Conservation (phyloP, 2,888 invertebrate species). For the Apomyelois bistriatella region DNA sequence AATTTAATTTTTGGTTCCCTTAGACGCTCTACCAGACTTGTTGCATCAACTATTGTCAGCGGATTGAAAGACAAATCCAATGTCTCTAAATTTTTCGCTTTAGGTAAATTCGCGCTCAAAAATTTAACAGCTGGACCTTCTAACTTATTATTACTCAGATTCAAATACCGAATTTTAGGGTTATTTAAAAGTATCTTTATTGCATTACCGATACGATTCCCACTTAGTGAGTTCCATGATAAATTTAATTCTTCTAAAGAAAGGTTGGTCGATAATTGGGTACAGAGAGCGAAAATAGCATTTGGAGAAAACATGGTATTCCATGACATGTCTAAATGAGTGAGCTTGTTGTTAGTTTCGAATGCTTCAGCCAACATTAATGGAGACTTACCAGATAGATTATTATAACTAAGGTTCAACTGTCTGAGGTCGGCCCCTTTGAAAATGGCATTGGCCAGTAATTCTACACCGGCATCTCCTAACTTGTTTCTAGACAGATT, state of each 20-base stretch:
- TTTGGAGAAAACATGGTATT: slow-evolving; percentile 32
- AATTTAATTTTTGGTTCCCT: slow-evolving; percentile 30
- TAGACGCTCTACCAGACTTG: slow-evolving; percentile 30
- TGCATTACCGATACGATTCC: slow-evolving; percentile 25
- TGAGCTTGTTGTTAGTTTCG: slow-evolving; percentile 31
- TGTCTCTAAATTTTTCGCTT: slow-evolving; percentile 30
- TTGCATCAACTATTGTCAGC: slow-evolving; percentile 35
- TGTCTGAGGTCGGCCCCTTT: slow-evolving; percentile 24
- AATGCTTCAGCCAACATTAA: slow-evolving; percentile 13
- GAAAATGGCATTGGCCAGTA: slow-evolving; percentile 29
- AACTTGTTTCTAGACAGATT: slow-evolving; percentile 32
- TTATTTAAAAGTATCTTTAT: slow-evolving; percentile 26
- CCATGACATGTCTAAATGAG: slow-evolving; percentile 35
- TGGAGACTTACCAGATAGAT: slow-evolving; percentile 11
- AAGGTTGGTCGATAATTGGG: background rate
- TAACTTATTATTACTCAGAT: slow-evolving; percentile 35
- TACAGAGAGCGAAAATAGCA: slow-evolving; percentile 26
- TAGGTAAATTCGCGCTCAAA: slow-evolving; percentile 27
- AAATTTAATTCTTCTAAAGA: slow-evolving; percentile 31
- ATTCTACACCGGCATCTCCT: slow-evolving; percentile 29
- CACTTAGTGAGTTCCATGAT: slow-evolving; percentile 35
- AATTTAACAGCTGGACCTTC: slow-evolving; percentile 24
- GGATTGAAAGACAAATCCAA: slow-evolving; percentile 48
- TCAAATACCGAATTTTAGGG: slow-evolving; percentile 23
- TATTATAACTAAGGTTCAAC: slow-evolving; percentile 15